Evolutionary conservation across 2,888 invertebrate genomes (phyloP), one percentile per base, ranked within the genome.

Genomic region (Drosophila parthenogenetica): DNA sequence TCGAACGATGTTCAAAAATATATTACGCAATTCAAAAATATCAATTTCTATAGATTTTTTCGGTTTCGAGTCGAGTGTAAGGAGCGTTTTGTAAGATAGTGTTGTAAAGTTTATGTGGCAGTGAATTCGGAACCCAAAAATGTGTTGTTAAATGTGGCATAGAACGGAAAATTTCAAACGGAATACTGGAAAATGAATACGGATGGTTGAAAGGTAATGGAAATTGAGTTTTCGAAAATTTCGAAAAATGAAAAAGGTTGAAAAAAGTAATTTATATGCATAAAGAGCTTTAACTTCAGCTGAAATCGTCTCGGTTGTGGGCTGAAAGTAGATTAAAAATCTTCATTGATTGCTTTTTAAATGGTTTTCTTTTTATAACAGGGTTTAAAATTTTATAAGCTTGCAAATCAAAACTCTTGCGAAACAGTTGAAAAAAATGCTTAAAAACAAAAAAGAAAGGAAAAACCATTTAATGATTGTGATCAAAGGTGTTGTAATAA

Each of bases 11-110:
- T 22, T 57, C 77, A 19, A 10, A 40, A 46, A 46, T 42, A 59
- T 83, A 61, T 51, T 71, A 73, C 70, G 83, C 74, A 71, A 32
- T 58, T 77, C 70, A 58, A 25, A 45, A 37, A 39, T 42, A 57
- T 49, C 14, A 37, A 35, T 40, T 62, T 5, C 5, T 39, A 51
- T 48, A 58, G 43, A 13, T 10, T 54, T 7, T 19, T 51, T 5
- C 29, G 8, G 7, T 8, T 29, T 29, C 8, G 29, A 29, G 29
- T 29, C 29, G 29, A 29, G 29, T 29, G 29, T 29, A 29, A 2
- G 8, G 29, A 8, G 29, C 8, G 29, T 29, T 29, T 29, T 2
- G 29, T 29, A 2, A 8, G 8, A 29, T 8, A 29, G 29, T 29
- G 29, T 8, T 29, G 29, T 7, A 29, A 29, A 8, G 29, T 29